Base-by-base conservation (phyloP, 1,140 invertebrate genomes). In the Drosophila lacteicornis region DNA sequence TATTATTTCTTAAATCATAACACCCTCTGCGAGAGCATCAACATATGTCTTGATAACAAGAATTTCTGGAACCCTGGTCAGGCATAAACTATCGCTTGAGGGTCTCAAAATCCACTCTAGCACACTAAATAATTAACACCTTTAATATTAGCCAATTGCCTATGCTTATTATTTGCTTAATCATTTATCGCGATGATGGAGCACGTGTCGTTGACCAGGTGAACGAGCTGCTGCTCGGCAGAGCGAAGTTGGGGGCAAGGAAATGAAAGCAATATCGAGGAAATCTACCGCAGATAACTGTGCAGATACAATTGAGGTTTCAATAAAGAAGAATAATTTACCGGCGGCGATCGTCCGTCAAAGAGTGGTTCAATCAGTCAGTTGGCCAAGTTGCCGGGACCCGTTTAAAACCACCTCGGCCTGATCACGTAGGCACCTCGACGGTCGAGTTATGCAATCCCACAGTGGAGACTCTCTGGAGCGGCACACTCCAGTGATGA, bases 351-450 rank as follows among this genome's bases (percentile, higher is more conserved):
- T 45, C 49, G 51, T 43, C 42, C 55, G 47, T 25, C 50, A 56
- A 60, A 55, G 56, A 77, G 55, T 77, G 75, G 75, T 77, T 77
- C 75, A 77, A 68, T 77, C 75, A 77, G 75, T 77, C 75, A 77
- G 75, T 77, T 77, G 75, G 75, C 74, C 75, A 77, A 66, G 67
- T 71, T 15, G 67, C 45, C 66, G 69, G 69, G 53, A 73, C 67
- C 46, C 46, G 69, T 73, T 71, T 50, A 30, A 50, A 55, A 57
- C 45, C 50, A 73, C 50, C 38, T 47, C 27, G 45, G 49, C 40
- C 47, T 46, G 42, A 22, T 73, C 69, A 73, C 69, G 69, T 71
- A 73, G 66, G 17, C 67, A 43, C 38, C 19, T 1, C 51, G 33
- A 12, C 33, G 45, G 45, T 17, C 22, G 43, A 30, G 55, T 77